Evolutionary conservation across 1,140 invertebrate genomes (phyloP).

Genomic region (Eurosta solidaginis): DNA sequence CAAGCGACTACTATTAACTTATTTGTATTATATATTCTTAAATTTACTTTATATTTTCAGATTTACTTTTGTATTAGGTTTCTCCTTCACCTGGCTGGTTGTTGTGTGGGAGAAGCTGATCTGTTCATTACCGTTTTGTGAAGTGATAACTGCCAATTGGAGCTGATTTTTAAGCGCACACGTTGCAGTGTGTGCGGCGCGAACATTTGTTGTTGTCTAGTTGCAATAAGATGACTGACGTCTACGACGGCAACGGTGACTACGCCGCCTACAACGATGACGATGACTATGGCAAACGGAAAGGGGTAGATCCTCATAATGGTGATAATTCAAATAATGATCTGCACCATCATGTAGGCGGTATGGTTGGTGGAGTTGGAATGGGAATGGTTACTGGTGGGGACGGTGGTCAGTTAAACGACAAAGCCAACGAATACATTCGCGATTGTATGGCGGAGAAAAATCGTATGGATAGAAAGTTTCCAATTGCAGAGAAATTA

Average conservation of each 20-base stretch:
- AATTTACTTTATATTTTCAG: neutral
- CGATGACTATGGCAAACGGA: conserved; percentile 63
- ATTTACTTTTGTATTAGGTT: conserved; percentile 26
- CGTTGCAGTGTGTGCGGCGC: conserved; percentile 8
- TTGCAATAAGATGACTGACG: conserved; percentile 47
- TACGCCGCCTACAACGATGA: conserved; percentile 62
- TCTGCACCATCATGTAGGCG: conserved; percentile 42
- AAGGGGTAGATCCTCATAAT: conserved; percentile 57
- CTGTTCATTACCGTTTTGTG: conserved; percentile 7
- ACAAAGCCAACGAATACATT: conserved; percentile 78
- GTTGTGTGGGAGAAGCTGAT: conserved; percentile 4
- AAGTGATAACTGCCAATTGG: conserved; percentile 11
- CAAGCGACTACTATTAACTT: no score
- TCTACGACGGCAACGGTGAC: conserved; percentile 57
- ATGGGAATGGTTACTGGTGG: conserved; percentile 32
- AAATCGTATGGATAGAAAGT: conserved; percentile 72
- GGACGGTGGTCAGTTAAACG: conserved; percentile 59
- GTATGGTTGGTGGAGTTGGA: conserved; percentile 33
- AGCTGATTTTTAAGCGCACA: neutral
- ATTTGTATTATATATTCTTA: neutral
- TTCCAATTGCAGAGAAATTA: conserved; percentile 70
- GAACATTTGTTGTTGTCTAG: conserved; percentile 2
- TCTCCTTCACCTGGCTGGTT: conserved; percentile 13
- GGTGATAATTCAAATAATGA: conserved; percentile 59
- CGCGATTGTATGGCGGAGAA: conserved; percentile 76